Conservation (phyloP, 2,113 vertebrate genomes). For the Macaca nemestrina region DNA sequence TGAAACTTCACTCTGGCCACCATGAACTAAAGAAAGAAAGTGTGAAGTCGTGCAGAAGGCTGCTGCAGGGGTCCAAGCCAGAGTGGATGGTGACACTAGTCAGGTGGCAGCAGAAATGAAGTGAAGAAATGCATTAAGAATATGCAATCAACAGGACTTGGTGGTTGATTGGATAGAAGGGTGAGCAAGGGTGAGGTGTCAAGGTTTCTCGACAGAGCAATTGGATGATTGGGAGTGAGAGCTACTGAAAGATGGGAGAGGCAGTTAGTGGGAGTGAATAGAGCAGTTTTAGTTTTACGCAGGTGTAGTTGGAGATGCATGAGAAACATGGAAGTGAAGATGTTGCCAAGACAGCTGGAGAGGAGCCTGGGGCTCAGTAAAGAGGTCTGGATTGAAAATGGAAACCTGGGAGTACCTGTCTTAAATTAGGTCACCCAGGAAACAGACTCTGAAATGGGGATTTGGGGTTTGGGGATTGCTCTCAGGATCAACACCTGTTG, state of each 20-base stretch:
- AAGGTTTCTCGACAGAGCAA: not conserved
- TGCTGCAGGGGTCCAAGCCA: not conserved
- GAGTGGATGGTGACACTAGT: not conserved
- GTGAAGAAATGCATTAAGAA: not conserved
- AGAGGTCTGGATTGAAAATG: not conserved
- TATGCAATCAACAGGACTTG: not conserved
- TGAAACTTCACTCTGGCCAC: not conserved
- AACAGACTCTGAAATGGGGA: not conserved
- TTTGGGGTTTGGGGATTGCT: not conserved
- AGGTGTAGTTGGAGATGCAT: too few relatives aligned
- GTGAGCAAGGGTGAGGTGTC: not conserved
- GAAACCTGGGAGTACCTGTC: not conserved
- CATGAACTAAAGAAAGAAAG: not conserved
- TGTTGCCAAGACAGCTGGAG: not conserved
- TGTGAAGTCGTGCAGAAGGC: not conserved
- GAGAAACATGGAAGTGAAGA: not conserved
- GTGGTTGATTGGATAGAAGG: not conserved
- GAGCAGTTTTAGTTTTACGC: not conserved
- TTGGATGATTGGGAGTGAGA: not conserved
- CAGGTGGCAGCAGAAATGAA: not conserved
- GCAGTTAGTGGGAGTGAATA: too few relatives aligned
- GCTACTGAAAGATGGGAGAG: not conserved
- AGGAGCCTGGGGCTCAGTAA: not conserved
- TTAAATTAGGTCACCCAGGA: not conserved
- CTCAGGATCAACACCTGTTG: fast-evolving